Percentiles rank a stretch among this genome's conserved stretches.
Conservation (phyloP, 2,797 vertebrate genomes). For the Micrastur ruficollis region DNA sequence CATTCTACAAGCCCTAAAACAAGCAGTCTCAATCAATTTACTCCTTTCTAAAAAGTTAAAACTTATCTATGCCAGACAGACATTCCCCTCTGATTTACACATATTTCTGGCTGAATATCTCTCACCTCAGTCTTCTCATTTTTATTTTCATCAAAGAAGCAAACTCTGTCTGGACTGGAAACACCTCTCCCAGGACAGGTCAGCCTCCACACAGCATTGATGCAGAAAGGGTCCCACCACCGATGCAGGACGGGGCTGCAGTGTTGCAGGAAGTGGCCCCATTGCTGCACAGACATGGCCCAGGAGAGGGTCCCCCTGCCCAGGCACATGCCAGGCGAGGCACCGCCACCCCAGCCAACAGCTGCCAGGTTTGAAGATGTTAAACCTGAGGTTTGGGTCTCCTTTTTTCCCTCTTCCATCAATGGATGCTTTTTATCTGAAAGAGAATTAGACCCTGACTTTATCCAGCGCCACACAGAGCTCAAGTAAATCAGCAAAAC, state of each 20-base stretch:
- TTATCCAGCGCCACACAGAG: background rate
- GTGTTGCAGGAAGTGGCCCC: too few species aligned
- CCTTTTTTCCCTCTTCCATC: background rate
- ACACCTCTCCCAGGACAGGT: rapidly evolving
- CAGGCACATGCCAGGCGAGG: background rate
- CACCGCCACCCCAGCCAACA: background rate
- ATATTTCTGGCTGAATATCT: background rate
- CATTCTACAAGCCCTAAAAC: background rate
- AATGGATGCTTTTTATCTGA: background rate
- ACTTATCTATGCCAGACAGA: background rate
- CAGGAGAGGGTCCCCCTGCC: background rate
- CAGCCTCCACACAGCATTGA: rapidly evolving
- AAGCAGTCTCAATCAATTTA: background rate
- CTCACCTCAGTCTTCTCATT: background rate
- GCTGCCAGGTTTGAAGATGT: background rate
- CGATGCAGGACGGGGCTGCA: background rate
- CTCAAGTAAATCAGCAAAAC: background rate
- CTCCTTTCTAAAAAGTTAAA: background rate
- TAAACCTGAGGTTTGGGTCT: background rate
- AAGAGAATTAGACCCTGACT: background rate
- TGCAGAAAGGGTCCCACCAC: background rate
- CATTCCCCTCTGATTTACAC: background rate
- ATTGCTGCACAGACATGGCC: rapidly evolving
- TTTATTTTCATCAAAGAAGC: background rate
- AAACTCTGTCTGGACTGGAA: background rate